Conservation (phyloP, 2,113 vertebrate species). For the Willisornis vidua region DNA sequence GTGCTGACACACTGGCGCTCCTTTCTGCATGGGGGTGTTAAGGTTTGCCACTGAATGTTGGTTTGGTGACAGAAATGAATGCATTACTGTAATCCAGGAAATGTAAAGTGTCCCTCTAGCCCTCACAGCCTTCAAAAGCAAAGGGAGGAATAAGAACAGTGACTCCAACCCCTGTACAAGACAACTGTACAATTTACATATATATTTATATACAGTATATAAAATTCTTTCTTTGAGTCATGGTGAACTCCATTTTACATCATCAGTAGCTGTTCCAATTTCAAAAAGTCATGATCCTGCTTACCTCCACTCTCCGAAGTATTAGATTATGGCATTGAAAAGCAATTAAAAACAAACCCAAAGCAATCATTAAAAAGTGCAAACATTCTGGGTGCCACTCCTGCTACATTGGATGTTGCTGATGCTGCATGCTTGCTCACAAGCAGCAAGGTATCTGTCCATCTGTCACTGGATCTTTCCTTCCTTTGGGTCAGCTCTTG, state of each 20-base stretch:
- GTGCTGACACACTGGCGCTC: not conserved
- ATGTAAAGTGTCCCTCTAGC: conserved; percentile 23
- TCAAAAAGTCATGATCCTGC: conserved; percentile 33
- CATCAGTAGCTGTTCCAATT: conserved; percentile 81
- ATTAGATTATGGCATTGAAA: conserved; percentile 70
- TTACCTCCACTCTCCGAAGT: conserved; percentile 58
- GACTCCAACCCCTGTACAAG: conserved; percentile 77
- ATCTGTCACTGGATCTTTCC: not conserved
- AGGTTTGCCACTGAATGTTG: not conserved
- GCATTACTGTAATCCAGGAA: not conserved
- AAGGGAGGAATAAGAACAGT: conserved; percentile 46
- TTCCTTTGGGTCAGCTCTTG: conserved; percentile 31
- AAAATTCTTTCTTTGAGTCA: conserved; percentile 73
- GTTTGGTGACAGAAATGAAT: conserved; percentile 8
- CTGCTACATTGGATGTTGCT: conserved; percentile 58
- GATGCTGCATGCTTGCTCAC: conserved; percentile 7
- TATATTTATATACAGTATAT: conserved; percentile 86
- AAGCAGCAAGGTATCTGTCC: conserved; percentile 24
- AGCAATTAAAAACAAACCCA: conserved; percentile 52
- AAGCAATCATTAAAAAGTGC: conserved; percentile 77
- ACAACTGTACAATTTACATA: conserved; percentile 87
- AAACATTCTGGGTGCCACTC: conserved; percentile 73
- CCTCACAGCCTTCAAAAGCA: conserved; percentile 18
- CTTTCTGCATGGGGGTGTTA: not conserved
- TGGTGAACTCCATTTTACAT: conserved; percentile 66